Percentiles rank a stretch among this genome's conserved stretches.
phyloP scores from a whole-genome alignment of 2,113 vertebrate genomes.

The Protobothrops flavoviridis region DNA sequence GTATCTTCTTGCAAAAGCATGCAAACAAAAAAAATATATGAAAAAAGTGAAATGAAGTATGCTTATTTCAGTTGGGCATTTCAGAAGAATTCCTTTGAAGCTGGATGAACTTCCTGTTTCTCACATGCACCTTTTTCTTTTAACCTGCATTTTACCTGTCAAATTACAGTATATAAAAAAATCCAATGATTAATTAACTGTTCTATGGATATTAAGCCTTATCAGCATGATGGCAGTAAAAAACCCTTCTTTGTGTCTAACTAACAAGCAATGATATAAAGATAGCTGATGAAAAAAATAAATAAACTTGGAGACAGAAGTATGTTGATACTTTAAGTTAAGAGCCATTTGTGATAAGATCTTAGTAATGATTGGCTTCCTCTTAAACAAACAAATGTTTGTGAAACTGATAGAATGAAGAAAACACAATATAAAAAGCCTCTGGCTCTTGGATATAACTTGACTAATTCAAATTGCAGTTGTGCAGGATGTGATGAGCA shows the following conservation, averaged over 20 bases:
- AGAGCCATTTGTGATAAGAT: neutral
- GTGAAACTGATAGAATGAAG: accelerated
- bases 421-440: neutral
- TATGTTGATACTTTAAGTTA: neutral
- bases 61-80: neutral
- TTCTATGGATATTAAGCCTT: accelerated
- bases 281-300: neutral
- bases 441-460: neutral
- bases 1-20: neutral
- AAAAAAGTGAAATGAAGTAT: neutral
- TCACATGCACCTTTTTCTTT: neutral
- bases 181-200: conserved; percentile 6
- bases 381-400: accelerated
- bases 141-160: neutral
- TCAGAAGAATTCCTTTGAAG: neutral
- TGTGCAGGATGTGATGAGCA: accelerated
- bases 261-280: neutral
- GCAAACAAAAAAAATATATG: neutral
- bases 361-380: neutral
- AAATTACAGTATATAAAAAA: neutral
- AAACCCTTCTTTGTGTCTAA: neutral
- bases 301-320: neutral
- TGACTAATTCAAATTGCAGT: neutral
- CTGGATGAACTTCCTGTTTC: conserved; percentile 4
- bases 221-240: neutral